Evolutionary conservation across 2,888 invertebrate genomes (phyloP).

Genomic region (Sminthurides aquaticus): DNA sequence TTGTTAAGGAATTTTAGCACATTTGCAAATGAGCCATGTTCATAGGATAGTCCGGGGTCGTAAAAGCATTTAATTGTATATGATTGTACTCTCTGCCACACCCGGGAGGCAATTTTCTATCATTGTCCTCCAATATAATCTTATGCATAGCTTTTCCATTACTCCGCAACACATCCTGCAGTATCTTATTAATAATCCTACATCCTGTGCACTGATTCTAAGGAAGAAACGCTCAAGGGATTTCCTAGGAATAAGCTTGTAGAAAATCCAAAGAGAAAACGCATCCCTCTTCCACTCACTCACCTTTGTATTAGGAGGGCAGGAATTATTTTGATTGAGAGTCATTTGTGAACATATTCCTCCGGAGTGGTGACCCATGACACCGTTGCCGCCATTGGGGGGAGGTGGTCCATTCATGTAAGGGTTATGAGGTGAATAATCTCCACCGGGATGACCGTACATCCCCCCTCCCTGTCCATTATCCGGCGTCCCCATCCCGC

Average conservation of each 20-base stretch:
- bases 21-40: not conserved
- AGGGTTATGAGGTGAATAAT: constrained; percentile 18
- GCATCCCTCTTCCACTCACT: no score
- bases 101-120: not conserved
- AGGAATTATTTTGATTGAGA: constrained; percentile 39
- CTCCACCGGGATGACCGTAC: constrained; percentile 33
- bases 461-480: constrained; percentile 30
- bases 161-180: no score
- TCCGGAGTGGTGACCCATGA: constrained; percentile 39
- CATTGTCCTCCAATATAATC: no score
- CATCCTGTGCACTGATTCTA: no score
- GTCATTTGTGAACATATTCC: constrained; percentile 42
- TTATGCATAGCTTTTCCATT: no score
- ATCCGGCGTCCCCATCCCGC: constrained; percentile 38
- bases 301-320: constrained; percentile 41
- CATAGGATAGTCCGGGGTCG: not conserved
- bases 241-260: no score
- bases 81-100: not conserved
- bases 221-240: no score
- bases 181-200: no score
- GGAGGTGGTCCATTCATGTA: constrained; percentile 18
- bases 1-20: not conserved
- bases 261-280: no score
- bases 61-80: not conserved
- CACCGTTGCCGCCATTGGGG: constrained; percentile 30